Evolutionary conservation across 2,888 invertebrate genomes (phyloP).

Genomic region (Galerucella pusilla): DNA sequence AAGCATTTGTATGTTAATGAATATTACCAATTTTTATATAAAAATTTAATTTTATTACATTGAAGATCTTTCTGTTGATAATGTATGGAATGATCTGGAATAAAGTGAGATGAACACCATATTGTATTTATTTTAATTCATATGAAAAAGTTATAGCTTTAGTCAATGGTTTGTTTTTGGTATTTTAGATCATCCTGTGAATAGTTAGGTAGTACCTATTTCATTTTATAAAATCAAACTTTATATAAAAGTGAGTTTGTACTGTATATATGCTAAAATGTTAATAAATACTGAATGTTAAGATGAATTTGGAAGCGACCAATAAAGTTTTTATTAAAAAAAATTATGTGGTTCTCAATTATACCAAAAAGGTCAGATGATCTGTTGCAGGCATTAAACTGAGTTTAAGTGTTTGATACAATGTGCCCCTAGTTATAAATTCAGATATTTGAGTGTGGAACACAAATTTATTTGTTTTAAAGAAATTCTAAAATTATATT

Average conservation of each 20-base stretch:
- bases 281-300: slow-evolving; percentile 31
- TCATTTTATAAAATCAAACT: slow-evolving; percentile 38
- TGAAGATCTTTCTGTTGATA: slow-evolving; percentile 10
- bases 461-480: not conserved
- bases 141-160: slow-evolving; percentile 14
- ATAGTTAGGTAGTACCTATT: slow-evolving; percentile 38
- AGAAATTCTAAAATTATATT: slow-evolving; percentile 39
- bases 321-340: slow-evolving; percentile 40
- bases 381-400: too few species aligned
- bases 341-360: not conserved
- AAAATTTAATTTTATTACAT: not conserved
- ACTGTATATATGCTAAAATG: slow-evolving; percentile 32
- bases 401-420: too few species aligned
- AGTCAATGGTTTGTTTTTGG: slow-evolving; percentile 5
- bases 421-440: too few species aligned
- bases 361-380: slow-evolving; percentile 6
- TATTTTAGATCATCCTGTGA: slow-evolving; percentile 27
- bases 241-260: slow-evolving; percentile 36
- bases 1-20: not conserved
- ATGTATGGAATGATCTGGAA: slow-evolving; percentile 18
- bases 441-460: too few species aligned
- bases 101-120: slow-evolving; percentile 3
- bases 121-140: slow-evolving; percentile 6
- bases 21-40: not conserved
- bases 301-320: slow-evolving; percentile 32